Base-by-base conservation (phyloP, 2,797 vertebrate species). In the Pangasius mekongensis region DNA sequence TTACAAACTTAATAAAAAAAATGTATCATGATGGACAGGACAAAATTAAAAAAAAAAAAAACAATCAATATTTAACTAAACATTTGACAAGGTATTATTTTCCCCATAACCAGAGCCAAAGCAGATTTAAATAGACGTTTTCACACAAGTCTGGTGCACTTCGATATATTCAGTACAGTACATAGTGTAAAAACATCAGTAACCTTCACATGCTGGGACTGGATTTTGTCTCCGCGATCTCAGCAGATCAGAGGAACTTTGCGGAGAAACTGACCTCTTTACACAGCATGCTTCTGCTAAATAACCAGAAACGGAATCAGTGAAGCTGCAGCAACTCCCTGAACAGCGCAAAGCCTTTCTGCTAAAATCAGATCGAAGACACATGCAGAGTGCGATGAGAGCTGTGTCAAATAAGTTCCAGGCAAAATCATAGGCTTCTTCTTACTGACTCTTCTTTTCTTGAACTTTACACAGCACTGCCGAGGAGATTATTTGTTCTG, bases 221-320 rank as follows among this genome's bases (percentile, higher is more conserved):
- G 49, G 49, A 78, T 56, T 83, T 87, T 7, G 8, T 62, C 24
- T 64, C 54, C 0, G 1, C 52, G 27, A n/a, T 20, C 20, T 52
- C 67, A 13, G 67, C n/a, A 54, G 87, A 71, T 56, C 56, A 66
- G 30, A 64, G 30, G 49, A 71, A 54, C 80, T 83, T 76, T 39
- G 69, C 64, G 69, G 43, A 74, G 43, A 64, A 66, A 13, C 43
- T 20, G 11, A 60, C 49, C 58, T 69, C 87, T 71, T 39, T 64
- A 47, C n/a, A 24, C 87, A 85, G 83, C 62, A 69, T 52, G 87
- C 9, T 83, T 58, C 49, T 27, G 62, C 71, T 71, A 85, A 78
- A 88, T 69, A 69, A 88, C 47, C 73, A 30, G 16, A 33, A 20
- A 47, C 3, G 24, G 43, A 30, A 60, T 60, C 33, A 14, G 60